These are phyloP conservation scores for Austrofundulus limnaeus DNA, from an alignment of 2,113 vertebrate genomes.

Conservation along the genomic window DNA sequence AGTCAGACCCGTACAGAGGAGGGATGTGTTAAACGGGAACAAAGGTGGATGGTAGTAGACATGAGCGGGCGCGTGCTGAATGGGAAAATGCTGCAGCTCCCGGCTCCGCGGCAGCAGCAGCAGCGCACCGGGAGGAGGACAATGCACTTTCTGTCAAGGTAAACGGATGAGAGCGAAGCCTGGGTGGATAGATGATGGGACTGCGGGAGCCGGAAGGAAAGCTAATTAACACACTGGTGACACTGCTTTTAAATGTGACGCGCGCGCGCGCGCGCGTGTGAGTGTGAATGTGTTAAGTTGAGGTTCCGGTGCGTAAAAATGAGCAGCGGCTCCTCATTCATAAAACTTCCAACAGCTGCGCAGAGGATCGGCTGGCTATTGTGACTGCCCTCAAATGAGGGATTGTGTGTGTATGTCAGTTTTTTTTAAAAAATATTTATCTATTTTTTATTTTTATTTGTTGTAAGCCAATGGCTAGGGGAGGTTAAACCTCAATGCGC, in stretches of 20 bases:
- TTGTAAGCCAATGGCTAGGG: too few species aligned
- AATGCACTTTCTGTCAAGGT: conserved; percentile 83
- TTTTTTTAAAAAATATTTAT: too few species aligned
- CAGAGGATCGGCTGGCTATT: conserved; percentile 30
- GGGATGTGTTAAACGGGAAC: conserved; percentile 64
- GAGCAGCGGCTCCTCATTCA: conserved; percentile 64
- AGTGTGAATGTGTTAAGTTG: conserved; percentile 12
- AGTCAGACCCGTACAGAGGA: conserved; percentile 5
- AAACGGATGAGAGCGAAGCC: conserved; percentile 46
- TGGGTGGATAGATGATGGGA: conserved; percentile 5
- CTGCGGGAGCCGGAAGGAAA: conserved; percentile 21
- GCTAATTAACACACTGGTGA: conserved; percentile 29
- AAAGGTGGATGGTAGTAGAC: conserved; percentile 51
- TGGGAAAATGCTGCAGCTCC: conserved; percentile 80
- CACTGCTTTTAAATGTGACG: conserved; percentile 7
- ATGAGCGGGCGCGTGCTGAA: conserved; percentile 82
- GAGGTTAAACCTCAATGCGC: conserved; percentile 44
- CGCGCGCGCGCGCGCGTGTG: background rate
- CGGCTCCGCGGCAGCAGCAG: conserved; percentile 70
- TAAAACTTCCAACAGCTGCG: conserved; percentile 57
- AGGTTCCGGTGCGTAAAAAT: conserved; percentile 60
- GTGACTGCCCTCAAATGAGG: conserved; percentile 1
- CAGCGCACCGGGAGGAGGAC: conserved; percentile 70
- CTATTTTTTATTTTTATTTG: too few species aligned
- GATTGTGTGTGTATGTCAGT: background rate